Conservation (phyloP, 2,797 vertebrate species). For the Petrocephalus sullivani region DNA sequence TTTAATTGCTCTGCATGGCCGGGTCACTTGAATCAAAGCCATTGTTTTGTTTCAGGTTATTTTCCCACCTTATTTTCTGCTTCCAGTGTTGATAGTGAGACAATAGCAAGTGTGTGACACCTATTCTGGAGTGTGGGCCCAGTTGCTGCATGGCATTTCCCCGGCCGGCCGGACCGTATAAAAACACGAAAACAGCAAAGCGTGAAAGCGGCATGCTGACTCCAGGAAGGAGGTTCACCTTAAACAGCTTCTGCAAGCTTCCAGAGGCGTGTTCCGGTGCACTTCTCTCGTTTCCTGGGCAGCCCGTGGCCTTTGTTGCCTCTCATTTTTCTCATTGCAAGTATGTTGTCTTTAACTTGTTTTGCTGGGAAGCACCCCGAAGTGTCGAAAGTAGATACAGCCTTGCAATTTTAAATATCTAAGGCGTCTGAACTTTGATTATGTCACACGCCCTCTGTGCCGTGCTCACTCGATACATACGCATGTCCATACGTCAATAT, state of each 20-base stretch:
- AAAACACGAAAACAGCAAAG: not conserved
- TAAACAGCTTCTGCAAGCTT: not conserved
- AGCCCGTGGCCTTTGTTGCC: not conserved
- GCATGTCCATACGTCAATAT: not conserved
- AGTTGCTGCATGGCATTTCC: not conserved
- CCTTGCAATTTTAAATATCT: not conserved
- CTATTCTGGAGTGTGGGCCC: not conserved
- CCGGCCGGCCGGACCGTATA: not conserved
- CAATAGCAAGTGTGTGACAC: not conserved
- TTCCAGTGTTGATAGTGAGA: constrained; percentile 6
- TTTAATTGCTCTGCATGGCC: constrained; percentile 57
- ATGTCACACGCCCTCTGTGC: not conserved
- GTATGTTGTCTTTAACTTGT: not conserved
- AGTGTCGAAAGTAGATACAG: not conserved
- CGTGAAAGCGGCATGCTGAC: not conserved
- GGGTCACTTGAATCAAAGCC: constrained; percentile 13
- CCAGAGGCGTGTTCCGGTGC: not conserved
- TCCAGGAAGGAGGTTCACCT: not conserved
- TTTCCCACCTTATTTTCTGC: not conserved
- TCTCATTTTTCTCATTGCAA: not conserved
- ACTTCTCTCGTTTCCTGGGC: not conserved
- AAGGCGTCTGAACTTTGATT: not conserved
- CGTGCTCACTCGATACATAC: not conserved
- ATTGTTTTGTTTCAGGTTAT: not conserved
- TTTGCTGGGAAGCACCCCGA: not conserved